phyloP scores from a whole-genome alignment of 2,888 invertebrate genomes.

The Andricus quercusramuli region DNA sequence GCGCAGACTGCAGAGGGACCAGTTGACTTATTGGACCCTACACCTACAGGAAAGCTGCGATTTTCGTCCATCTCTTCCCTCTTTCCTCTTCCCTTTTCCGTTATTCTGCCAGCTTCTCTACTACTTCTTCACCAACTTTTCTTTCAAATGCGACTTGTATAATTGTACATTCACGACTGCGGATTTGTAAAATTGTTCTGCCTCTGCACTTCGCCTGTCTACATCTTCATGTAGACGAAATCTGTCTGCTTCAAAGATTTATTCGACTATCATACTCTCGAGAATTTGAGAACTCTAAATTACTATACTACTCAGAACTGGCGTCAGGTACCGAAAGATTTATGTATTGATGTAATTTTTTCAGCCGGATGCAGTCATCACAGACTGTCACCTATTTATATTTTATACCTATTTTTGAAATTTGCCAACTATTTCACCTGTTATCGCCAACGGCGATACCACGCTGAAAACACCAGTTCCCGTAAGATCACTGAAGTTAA shows the following conservation, averaged over 20 bases:
- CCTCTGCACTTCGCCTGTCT: not conserved
- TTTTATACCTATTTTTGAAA: too few relatives aligned
- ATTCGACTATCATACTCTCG: not conserved
- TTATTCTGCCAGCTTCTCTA: not conserved
- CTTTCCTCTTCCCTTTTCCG: not conserved
- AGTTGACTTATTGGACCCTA: slow-evolving; percentile 64
- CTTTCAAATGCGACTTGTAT: not conserved
- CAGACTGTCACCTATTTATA: too few relatives aligned
- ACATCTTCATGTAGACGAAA: not conserved
- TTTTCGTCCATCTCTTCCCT: slow-evolving; percentile 41
- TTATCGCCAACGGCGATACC: too few relatives aligned
- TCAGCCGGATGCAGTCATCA: too few relatives aligned
- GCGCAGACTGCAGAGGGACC: slow-evolving; percentile 41
- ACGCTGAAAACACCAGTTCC: too few relatives aligned
- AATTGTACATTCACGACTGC: not conserved
- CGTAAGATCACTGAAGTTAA: too few relatives aligned
- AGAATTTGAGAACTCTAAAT: too few relatives aligned
- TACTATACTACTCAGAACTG: too few relatives aligned
- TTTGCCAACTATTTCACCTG: too few relatives aligned
- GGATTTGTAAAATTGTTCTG: not conserved
- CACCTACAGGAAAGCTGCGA: slow-evolving; percentile 51
- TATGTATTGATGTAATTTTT: too few relatives aligned
- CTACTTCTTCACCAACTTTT: not conserved
- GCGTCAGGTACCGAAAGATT: too few relatives aligned
- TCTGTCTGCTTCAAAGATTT: not conserved